Evolutionary conservation across 2,797 vertebrate genomes (phyloP), one percentile per base, ranked within the genome.

Genomic region (Onychomys arenicola): DNA sequence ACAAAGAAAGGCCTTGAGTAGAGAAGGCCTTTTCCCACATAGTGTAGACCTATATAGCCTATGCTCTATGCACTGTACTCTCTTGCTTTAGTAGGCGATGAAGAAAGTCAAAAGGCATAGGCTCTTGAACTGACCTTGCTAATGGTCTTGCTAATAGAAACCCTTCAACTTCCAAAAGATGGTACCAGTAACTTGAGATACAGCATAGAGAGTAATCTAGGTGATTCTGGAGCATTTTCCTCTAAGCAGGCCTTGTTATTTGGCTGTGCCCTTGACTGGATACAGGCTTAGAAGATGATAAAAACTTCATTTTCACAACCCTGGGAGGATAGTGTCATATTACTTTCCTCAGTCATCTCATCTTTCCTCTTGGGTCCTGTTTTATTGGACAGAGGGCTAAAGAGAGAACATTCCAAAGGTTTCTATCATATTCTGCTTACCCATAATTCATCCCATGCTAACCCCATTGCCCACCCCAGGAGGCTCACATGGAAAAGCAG

Each of bases 61-160:
- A 65, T 11, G 25, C 21, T 12, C 19, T 59, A 2, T 43, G 37
- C 34, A 55, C 8, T 34, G 37, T 27, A 61, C 11, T 94, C 59
- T 69, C 86, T 61, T 93, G 9, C 8, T 49, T 94, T 52, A 69
- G 11, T 75, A 32, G 21, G 19, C 78, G 46, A 91, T 63, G n/a
- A n/a, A 69, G 55, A 95, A 81, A 75, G 27, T 89, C 4, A 91
- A 81, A 65, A 81, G 6, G 1, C 55, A 29, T n/a, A 23, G 21
- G 19, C 8, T 84, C 29, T 85, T 90, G 71, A 93, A 75, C 8
- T 61, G 46, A 85, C 19, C 14, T 43, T 43, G 34, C 23, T 27
- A 32, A 75, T 93, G 46, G 49, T 69, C 63, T 96, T 92, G 80
- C 34, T 83, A 80, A 21, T 80, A n/a, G 13, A 52, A 96, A 95